Conservation (phyloP, 2,797 vertebrate species). For the Alauda arvensis region DNA sequence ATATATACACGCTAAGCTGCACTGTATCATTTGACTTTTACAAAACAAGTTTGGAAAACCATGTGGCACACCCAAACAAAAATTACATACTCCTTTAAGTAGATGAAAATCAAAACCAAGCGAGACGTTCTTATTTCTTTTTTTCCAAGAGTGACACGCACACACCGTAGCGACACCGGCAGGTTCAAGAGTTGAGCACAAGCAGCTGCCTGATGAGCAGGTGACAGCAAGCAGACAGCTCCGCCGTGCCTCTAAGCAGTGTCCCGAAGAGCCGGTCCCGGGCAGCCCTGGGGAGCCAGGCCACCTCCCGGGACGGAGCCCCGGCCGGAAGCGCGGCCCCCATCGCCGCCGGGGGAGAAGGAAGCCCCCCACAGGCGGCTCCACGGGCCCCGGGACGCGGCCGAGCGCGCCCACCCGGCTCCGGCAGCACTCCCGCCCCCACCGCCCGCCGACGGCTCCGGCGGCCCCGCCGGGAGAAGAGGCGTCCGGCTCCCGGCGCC, state of each 20-base stretch:
- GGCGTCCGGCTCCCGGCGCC: neutral
- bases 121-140: neutral
- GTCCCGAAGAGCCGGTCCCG: neutral
- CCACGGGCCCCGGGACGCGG: neutral
- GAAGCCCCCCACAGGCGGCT: neutral
- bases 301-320: neutral
- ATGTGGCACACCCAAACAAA: neutral
- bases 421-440: neutral
- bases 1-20: neutral
- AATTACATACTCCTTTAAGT: neutral
- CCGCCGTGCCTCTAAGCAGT: fast-evolving
- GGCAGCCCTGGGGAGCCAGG: neutral
- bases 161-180: neutral
- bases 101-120: neutral
- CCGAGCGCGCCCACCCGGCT: neutral
- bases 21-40: neutral
- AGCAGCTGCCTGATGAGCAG: neutral
- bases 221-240: neutral
- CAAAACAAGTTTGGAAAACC: neutral
- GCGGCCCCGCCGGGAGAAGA: neutral
- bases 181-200: neutral
- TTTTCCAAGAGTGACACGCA: neutral
- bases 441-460: neutral
- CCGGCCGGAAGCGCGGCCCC: neutral
- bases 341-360: neutral